A percentile compares a stretch with the other conserved stretches of the same genome.
phyloP scores from a whole-genome alignment of 2,888 invertebrate genomes.

The Elmis aenea region DNA sequence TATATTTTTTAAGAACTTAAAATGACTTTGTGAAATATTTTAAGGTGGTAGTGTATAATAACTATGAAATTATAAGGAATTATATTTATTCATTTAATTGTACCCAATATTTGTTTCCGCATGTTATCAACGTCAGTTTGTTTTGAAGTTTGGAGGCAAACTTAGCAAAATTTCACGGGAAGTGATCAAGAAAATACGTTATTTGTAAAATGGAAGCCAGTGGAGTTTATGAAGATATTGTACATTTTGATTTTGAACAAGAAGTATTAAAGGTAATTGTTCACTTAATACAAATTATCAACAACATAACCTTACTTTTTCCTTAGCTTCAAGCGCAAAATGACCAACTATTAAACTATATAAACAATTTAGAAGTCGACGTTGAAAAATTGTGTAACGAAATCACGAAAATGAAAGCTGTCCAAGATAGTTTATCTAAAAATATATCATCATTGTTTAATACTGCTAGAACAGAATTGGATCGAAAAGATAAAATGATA shows the following conservation, averaged over 20 bases:
- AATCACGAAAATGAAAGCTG: constrained; percentile 31
- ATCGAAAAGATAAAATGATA: constrained; percentile 48
- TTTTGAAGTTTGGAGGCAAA: too few relatives aligned
- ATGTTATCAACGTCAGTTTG: too few relatives aligned
- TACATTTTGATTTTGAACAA: constrained; percentile 31
- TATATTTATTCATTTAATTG: too few relatives aligned
- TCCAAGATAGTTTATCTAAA: constrained; percentile 38
- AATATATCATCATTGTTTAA: constrained; percentile 48
- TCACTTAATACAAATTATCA: neutral
- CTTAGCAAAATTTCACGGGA: neutral
- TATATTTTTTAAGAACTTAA: too few relatives aligned
- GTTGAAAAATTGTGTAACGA: constrained; percentile 30
- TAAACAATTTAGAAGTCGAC: constrained; percentile 33
- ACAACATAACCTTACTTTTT: constrained; percentile 19
- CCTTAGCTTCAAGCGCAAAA: constrained; percentile 36
- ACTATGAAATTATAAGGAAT: too few relatives aligned
- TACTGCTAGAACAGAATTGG: constrained; percentile 49
- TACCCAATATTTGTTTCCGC: too few relatives aligned
- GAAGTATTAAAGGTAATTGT: constrained; percentile 30
- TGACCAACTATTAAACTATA: constrained; percentile 24
- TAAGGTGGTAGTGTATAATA: too few relatives aligned
- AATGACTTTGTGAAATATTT: too few relatives aligned
- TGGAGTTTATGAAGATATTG: constrained; percentile 45
- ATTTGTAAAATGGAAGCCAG: constrained; percentile 30
- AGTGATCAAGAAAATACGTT: neutral